Evolutionary conservation across 1,140 invertebrate species (phyloP), one percentile per base, ranked within the genome.

Genomic region (Xylocopa sonorina): DNA sequence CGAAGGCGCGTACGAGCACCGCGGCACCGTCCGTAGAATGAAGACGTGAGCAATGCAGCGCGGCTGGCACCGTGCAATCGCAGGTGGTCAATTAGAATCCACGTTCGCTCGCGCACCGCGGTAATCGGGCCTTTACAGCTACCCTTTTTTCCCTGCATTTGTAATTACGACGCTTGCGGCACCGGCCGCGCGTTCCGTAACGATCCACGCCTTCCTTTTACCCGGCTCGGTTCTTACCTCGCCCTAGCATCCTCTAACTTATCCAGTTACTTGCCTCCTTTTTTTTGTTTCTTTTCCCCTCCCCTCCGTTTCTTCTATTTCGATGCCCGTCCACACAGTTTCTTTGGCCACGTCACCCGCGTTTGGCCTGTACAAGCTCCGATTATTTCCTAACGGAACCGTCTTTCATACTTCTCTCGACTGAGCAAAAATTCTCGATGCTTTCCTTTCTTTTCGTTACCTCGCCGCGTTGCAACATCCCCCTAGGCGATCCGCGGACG

Each of bases 21-120:
- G 16, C 71, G 68, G 38, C 46, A 24, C 12, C 43, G 21, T 34
- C 41, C 14, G 27, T 32, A 48, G 66, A 79, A 86, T 83, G 84
- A 86, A 86, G 83, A 86, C 55, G 77, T 78, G 80, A 27, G 41
- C 69, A 81, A 81, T 68, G 46, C 41, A 64, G 62, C 12, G 73
- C 62, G 83, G 79, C 78, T 81, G 79, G 69, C 79, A 85, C 68
- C 73, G 72, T 82, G 77, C 80, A 85, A 86, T 86, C 83, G 83
- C 73, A 85, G 81, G 62, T 86, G 84, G 77, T 86, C 83, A 86
- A 86, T 86, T 85, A 86, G 80, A 86, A 85, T 83, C 76, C 76
- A 76, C 84, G 80, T 85, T 82, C 76, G 64, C 63, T 79, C 71
- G 57, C 77, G 51, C 67, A 63, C 55, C 84, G 43, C 80, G 84